Evolutionary conservation across 2,888 invertebrate species (phyloP), one percentile per base, ranked within the genome.

Genomic region (Megamerina dolium): DNA sequence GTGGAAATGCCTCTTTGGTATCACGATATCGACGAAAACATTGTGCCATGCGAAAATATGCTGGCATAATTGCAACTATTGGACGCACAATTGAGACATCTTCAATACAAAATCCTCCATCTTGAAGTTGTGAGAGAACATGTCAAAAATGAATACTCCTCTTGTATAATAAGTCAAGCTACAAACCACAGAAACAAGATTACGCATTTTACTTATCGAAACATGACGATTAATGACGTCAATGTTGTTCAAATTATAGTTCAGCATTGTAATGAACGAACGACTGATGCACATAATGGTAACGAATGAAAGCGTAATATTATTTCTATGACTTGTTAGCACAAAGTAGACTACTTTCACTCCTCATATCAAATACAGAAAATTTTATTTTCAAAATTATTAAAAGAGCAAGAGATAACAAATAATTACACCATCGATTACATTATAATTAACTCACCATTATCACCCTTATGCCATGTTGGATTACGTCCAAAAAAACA

Each of bases 31-130:
- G 83, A 4, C 89, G 75, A 36, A 90, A 72, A 63, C 90, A 91
- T 70, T 90, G 90, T 36, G 86, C 83, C 67, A 89, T 88, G 44
- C 90, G 82, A 61, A 87, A 84, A 81, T 86, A 88, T 3, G 89
- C 88, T 2, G 90, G 90, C 46, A 91, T 74, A 60, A 85, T 82
- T 48, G 83, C 80, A 4, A 90, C 82, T 37, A 88, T 68, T 2
- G 85, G 82, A 32, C 78, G 68, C 35, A 77, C 63, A 32, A 76
- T 60, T 37, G 73, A 76, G 41, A 72, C 70, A 43, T 66, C 64
- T 43, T 73, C 72, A 57, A 74, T 74, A 59, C 78, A 79, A 38
- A 66, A 61, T 19, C 73, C 74, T 23, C 74, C 74, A 58, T 74
- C 78, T 78, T 52, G 27, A 57, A 33, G 21, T 36, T 16, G 27